These are phyloP conservation scores for Morpho helenor DNA, from an alignment of 2,888 invertebrate species.

Conservation along the genomic window DNA sequence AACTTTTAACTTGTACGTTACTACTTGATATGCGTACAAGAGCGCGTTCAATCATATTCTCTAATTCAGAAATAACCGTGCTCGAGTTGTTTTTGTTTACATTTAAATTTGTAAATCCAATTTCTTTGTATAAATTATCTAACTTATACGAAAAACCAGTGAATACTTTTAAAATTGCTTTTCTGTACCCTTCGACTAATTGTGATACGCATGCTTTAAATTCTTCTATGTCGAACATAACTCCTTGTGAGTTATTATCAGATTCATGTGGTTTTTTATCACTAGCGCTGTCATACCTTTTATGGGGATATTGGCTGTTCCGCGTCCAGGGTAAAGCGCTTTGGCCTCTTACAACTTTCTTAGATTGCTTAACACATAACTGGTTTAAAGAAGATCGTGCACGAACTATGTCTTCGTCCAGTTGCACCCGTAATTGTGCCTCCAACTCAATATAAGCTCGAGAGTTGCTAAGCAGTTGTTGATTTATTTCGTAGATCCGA, in stretches of 20 bases:
- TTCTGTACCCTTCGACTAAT: slow-evolving; percentile 48
- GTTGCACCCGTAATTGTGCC: slow-evolving; percentile 44
- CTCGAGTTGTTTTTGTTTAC: neutral
- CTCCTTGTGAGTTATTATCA: slow-evolving; percentile 20
- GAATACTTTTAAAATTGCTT: slow-evolving; percentile 42
- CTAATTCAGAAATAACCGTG: neutral
- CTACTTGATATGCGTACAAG: slow-evolving; percentile 9
- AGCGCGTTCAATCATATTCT: slow-evolving; percentile 13
- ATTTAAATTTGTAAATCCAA: slow-evolving; percentile 5
- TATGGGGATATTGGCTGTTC: slow-evolving; percentile 25
- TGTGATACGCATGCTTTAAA: slow-evolving; percentile 40
- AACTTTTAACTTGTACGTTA: slow-evolving; percentile 5
- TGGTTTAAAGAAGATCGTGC: slow-evolving; percentile 51
- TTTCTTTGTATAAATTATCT: slow-evolving; percentile 37
- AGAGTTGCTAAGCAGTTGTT: slow-evolving; percentile 58
- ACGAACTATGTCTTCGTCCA: slow-evolving; percentile 40
- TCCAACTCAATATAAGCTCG: slow-evolving; percentile 55
- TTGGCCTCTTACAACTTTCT: slow-evolving; percentile 28
- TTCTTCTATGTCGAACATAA: slow-evolving; percentile 30
- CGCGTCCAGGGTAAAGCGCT: slow-evolving; percentile 34
- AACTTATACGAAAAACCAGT: slow-evolving; percentile 43
- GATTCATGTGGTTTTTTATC: slow-evolving; percentile 13
- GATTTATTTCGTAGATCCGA: slow-evolving; percentile 56
- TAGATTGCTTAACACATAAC: slow-evolving; percentile 38
- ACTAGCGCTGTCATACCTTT: slow-evolving; percentile 31